Percentiles rank a stretch among this genome's conserved stretches.
Evolutionary conservation across 2,888 invertebrate species (phyloP).

Genomic region (Dolichomitus sp.): DNA sequence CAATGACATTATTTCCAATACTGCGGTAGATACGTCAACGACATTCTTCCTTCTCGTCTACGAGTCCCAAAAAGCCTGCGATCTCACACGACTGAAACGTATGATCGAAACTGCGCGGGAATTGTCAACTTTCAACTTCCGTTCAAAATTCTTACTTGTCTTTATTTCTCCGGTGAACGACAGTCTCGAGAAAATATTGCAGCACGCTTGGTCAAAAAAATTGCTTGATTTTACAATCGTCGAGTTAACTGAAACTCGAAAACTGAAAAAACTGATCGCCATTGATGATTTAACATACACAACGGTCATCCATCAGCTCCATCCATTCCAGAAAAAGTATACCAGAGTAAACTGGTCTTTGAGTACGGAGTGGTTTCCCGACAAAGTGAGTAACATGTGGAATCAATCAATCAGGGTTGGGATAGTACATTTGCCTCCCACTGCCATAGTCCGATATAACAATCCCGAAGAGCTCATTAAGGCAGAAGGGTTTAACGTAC

Average conservation of each 20-base stretch:
- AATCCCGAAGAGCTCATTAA: not conserved
- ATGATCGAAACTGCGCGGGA: conserved; percentile 32
- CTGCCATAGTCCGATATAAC: conserved; percentile 13
- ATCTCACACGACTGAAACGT: not conserved
- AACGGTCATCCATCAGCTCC: conserved; percentile 62
- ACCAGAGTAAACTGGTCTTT: conserved; percentile 35
- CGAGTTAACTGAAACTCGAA: conserved; percentile 41
- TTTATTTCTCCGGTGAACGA: conserved; percentile 25
- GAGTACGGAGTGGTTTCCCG: conserved; percentile 60
- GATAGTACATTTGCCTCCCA: conserved; percentile 13
- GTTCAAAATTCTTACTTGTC: conserved; percentile 49
- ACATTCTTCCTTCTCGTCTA: conserved; percentile 37
- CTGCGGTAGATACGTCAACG: not conserved
- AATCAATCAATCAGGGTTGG: conserved; percentile 64
- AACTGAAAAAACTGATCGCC: not conserved
- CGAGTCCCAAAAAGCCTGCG: conserved; percentile 11
- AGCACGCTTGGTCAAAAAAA: conserved; percentile 57
- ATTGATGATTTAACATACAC: not conserved
- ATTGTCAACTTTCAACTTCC: not conserved
- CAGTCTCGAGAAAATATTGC: conserved; percentile 50
- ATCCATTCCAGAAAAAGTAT: conserved; percentile 64
- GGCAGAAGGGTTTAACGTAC: conserved; percentile 34
- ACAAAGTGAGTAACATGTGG: conserved; percentile 66
- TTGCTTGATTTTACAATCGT: conserved; percentile 64
- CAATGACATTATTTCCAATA: not conserved